Conservation (phyloP, 2,113 vertebrate genomes). For the Micromys minutus region DNA sequence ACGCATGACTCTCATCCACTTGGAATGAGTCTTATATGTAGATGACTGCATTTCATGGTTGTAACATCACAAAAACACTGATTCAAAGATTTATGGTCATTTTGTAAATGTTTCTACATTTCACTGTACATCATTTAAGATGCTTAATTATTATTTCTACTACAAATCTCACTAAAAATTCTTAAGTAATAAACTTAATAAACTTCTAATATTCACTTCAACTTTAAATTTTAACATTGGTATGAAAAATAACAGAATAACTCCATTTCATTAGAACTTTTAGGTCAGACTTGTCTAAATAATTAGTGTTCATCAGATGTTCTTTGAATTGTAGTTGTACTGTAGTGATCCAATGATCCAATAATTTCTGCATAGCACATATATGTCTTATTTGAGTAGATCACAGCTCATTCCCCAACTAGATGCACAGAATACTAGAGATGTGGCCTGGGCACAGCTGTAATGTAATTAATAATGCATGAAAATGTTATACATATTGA, state of each 20-base stretch:
- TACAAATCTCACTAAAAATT: background rate
- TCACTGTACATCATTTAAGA: background rate
- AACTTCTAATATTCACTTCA: slow-evolving; percentile 12
- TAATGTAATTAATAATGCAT: background rate
- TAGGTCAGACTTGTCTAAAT: background rate
- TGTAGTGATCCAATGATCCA: background rate
- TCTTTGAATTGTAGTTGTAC: background rate
- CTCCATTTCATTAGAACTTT: background rate
- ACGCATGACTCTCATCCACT: background rate
- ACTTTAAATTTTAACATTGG: background rate
- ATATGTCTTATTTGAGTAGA: background rate
- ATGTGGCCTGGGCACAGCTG: background rate
- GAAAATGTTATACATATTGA: background rate
- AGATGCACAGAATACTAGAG: background rate
- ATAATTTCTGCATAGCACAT: too few relatives aligned
- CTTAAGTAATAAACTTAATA: slow-evolving; percentile 31
- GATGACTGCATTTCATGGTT: background rate
- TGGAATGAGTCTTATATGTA: background rate
- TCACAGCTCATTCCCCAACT: too few relatives aligned
- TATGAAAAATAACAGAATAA: background rate
- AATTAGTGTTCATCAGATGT: background rate
- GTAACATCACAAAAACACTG: background rate
- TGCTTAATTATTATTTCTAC: background rate
- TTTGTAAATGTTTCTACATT: background rate
- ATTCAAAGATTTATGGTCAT: background rate